Evolutionary conservation across 2,888 invertebrate genomes (phyloP), one percentile per base, ranked within the genome.

Genomic region (Frankliniella intonsa): DNA sequence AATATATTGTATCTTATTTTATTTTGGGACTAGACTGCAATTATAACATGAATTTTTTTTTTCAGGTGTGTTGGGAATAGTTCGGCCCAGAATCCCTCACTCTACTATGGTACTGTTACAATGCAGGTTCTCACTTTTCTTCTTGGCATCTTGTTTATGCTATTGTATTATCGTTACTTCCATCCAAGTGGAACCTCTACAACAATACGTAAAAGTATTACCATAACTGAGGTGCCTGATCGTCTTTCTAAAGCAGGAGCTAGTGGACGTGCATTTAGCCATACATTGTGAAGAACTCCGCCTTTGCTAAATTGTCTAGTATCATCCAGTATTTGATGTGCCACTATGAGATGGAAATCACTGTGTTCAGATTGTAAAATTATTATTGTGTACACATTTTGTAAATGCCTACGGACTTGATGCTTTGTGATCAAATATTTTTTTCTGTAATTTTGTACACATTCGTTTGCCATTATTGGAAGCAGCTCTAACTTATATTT

Each of bases 141-240:
- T 25, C 85, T 89, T 51, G 88, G 87, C 5, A 86, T 89, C 82
- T 84, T 86, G 69, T 88, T 89, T 85, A 87, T 89, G 84, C 85
- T 88, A 7, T 85, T 88, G 81, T 89, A 89, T 85, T 89, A 89
- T 85, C 87, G 87, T 82, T 88, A 87, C 84, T 89, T 88, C 83
- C 89, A 89, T 85, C 89, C 89, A 14, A 87, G 88, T 27, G 84
- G 84, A 50, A 84, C 84, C 11, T 83, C 84, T 19, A 80, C 82
- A 14, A 81, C 83, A 49, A 82, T 84, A 22, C 50, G 81, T 1
- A 83, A 83, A 80, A 83, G 82, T 76, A 82, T 83, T 17, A 83
- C 80, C 22, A 81, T 82, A 17, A 81, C 81, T 38, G 82, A 82
- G 81, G 10, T 76, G 25, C 69, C 69, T 25, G 69, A 76, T 25